These are phyloP conservation scores for Mesoligia furuncula DNA, from an alignment of 2,888 invertebrate species.

Conservation along the genomic window DNA sequence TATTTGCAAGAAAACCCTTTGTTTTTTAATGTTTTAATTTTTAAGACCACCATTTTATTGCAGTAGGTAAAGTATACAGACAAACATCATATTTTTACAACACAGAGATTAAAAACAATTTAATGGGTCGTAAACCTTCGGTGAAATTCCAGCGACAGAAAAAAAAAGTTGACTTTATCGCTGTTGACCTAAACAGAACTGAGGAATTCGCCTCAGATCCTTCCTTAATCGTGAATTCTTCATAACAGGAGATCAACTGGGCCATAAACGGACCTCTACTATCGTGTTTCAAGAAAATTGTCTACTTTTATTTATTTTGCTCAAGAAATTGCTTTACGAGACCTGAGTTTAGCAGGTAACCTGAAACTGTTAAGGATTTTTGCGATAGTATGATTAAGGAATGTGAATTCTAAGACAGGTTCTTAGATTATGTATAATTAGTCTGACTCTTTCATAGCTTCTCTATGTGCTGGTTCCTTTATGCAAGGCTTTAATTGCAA, in stretches of 20 bases:
- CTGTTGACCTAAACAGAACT: slow-evolving; percentile 53
- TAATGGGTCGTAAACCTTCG: slow-evolving; percentile 45
- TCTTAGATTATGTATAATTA: not conserved
- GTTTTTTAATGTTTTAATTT: not conserved
- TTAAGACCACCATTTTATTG: slow-evolving; percentile 17
- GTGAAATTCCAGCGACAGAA: slow-evolving; percentile 9
- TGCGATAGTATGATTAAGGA: not conserved
- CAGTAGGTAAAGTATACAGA: not conserved
- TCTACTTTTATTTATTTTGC: slow-evolving; percentile 41
- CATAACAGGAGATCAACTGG: slow-evolving; percentile 49
- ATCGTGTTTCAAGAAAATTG: slow-evolving; percentile 46
- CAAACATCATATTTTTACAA: slow-evolving; percentile 29
- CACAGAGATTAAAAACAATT: slow-evolving; percentile 41
- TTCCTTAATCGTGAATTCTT: slow-evolving; percentile 67
- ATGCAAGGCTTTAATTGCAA: slow-evolving; percentile 5
- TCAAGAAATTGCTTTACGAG: slow-evolving; percentile 24
- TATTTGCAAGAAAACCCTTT: not conserved
- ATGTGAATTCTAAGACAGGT: not conserved
- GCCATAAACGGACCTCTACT: slow-evolving; percentile 45
- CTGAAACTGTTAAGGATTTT: not conserved
- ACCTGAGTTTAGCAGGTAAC: not conserved
- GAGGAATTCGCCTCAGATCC: slow-evolving; percentile 70
- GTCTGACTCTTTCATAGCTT: not conserved
- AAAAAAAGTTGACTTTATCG: slow-evolving; percentile 37
- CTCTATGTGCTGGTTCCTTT: not conserved